Evolutionary conservation across 2,113 vertebrate genomes (phyloP).

Genomic region (Brachionichthys hirsutus): DNA sequence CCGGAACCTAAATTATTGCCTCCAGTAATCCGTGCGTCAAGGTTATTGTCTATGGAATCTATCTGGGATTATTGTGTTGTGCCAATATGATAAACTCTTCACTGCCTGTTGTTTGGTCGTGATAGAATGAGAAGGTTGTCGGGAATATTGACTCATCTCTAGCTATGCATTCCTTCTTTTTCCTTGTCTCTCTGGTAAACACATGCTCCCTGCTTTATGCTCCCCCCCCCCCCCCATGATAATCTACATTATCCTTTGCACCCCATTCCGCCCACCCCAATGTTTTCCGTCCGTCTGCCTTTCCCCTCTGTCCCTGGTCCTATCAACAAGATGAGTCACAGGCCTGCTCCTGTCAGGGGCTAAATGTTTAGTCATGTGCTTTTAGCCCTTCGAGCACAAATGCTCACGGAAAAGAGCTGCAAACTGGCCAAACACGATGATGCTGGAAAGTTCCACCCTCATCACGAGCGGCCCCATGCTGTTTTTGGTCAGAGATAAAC

Average conservation of each 20-base stretch:
- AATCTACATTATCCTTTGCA: constrained; percentile 51
- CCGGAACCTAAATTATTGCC: constrained; percentile 22
- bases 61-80: constrained; percentile 35
- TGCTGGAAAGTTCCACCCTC: constrained; percentile 65
- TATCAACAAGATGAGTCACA: constrained; percentile 72
- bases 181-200: constrained; percentile 55
- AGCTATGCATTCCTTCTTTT: constrained; percentile 58
- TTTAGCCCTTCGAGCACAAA: constrained; percentile 48
- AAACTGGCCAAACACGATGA: constrained; percentile 59
- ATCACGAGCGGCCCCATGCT: constrained; percentile 41
- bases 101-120: constrained; percentile 45
- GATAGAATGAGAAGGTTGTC: constrained; percentile 53
- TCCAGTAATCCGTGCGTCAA: constrained; percentile 15
- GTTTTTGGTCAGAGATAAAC: constrained; percentile 69
- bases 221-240: constrained; percentile 42
- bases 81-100: constrained; percentile 35
- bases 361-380: constrained; percentile 64
- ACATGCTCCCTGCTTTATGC: constrained; percentile 61
- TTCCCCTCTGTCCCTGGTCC: constrained; percentile 53
- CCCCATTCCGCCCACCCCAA: constrained; percentile 11
- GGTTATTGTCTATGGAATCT: constrained; percentile 40
- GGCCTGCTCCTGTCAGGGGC: constrained; percentile 56
- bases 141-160: constrained; percentile 65
- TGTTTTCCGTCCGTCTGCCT: constrained; percentile 60
- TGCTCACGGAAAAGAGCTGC: constrained; percentile 22